Evolutionary conservation across 2,797 vertebrate species (phyloP).

Genomic region (Iguana delicatissima): DNA sequence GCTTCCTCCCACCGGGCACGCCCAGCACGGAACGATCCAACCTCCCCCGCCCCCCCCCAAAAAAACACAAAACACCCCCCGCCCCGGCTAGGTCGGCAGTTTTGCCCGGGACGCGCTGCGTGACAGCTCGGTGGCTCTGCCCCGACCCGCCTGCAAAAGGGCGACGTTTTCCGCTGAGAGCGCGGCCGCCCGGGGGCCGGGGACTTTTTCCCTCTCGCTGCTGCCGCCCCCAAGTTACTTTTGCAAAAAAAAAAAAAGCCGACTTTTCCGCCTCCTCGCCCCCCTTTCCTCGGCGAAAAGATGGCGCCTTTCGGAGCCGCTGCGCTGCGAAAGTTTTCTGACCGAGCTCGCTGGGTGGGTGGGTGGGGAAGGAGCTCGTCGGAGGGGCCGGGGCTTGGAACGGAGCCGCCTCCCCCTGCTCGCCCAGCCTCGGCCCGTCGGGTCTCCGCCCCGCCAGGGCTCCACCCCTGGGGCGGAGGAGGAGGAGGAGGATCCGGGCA

Average conservation of each 20-base stretch:
- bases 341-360: slow-evolving; percentile 1
- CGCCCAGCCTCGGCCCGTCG: background rate
- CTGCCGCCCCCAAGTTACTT: too few species aligned
- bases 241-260: too few species aligned
- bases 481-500: background rate
- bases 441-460: background rate
- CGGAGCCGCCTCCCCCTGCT: background rate
- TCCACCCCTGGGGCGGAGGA: background rate
- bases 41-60: too few species aligned
- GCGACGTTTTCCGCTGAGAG: too few species aligned
- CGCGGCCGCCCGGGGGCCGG: too few species aligned
- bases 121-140: background rate
- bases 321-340: slow-evolving; percentile 17
- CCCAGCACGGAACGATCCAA: too few species aligned
- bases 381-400: background rate
- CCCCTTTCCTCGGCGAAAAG: background rate
- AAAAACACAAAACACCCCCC: too few species aligned
- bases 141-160: background rate
- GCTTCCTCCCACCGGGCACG: background rate
- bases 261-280: too few species aligned
- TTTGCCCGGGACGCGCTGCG: too few species aligned
- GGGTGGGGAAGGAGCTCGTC: background rate
- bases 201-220: background rate
- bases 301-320: slow-evolving; percentile 25
- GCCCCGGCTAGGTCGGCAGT: too few species aligned